phyloP scores from a whole-genome alignment of 2,113 vertebrate genomes.

The Australoheros scitulus region DNA sequence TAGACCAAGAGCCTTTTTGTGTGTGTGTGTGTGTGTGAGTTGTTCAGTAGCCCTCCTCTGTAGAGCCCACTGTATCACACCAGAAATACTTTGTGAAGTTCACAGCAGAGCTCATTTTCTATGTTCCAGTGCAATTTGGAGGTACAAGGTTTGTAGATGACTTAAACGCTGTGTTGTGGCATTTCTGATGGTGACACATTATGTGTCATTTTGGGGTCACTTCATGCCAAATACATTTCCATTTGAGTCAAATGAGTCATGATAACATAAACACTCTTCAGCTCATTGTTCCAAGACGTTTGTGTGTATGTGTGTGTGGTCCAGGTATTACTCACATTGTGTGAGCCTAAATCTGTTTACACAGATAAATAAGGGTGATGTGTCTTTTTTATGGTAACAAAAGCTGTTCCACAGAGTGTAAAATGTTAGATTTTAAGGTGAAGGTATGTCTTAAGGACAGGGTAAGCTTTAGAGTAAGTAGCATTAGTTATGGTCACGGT shows the following conservation, averaged over 20 bases:
- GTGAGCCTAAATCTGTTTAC: not conserved
- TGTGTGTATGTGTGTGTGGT: not conserved
- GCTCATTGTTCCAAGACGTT: conserved; percentile 39
- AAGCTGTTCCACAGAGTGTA: not conserved
- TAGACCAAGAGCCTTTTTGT: not conserved
- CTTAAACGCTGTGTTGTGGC: not conserved
- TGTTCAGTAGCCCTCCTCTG: not conserved
- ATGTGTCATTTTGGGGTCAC: conserved; percentile 41
- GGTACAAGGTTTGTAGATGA: not conserved
- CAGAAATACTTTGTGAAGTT: not conserved
- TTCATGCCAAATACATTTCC: conserved; percentile 24
- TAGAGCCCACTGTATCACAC: not conserved
- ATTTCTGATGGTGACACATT: conserved; percentile 5
- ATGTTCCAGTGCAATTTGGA: not conserved
- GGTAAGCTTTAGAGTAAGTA: not conserved
- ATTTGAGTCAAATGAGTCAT: conserved; percentile 57
- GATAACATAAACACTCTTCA: conserved; percentile 30
- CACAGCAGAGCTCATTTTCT: not conserved
- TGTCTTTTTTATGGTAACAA: not conserved
- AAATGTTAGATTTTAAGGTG: not conserved
- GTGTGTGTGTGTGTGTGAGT: not conserved
- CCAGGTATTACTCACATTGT: not conserved
- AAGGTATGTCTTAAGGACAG: not conserved
- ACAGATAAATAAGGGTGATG: fast-evolving
- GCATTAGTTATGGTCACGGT: no score